Evolutionary conservation across 2,888 invertebrate genomes (phyloP).

Genomic region (Petrolisthes manimaculis): DNA sequence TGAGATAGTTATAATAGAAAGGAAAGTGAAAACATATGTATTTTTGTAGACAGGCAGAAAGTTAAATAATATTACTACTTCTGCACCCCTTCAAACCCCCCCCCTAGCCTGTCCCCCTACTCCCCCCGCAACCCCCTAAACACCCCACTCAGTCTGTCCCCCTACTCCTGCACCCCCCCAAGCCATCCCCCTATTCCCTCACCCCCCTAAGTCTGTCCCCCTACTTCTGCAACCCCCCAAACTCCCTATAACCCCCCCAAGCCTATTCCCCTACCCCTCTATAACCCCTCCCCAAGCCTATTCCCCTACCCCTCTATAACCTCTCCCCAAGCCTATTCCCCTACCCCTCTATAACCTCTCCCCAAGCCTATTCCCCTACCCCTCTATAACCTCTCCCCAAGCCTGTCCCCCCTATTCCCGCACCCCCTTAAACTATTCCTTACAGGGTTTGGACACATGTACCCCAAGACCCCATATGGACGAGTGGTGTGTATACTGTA

Average conservation of each 20-base stretch:
- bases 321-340: background rate
- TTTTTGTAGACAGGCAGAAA: too few relatives aligned
- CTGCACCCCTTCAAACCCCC: background rate
- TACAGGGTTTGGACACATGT: slow-evolving; percentile 86
- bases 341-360: background rate
- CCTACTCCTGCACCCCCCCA: background rate
- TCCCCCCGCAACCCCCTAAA: background rate
- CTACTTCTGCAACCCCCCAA: background rate
- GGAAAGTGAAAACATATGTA: too few relatives aligned
- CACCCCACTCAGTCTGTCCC: background rate
- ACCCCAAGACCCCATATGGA: slow-evolving; percentile 84
- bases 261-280: too few relatives aligned
- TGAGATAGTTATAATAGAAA: too few relatives aligned
- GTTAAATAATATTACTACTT: background rate
- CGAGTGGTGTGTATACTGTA: slow-evolving; percentile 90
- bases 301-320: background rate
- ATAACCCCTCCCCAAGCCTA: background rate
- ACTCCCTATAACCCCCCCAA: background rate
- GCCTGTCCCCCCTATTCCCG: background rate
- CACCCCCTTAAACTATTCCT: background rate
- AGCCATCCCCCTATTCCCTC: background rate
- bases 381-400: background rate
- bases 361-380: background rate
- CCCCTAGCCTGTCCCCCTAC: background rate
- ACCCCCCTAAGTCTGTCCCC: background rate